These are phyloP conservation scores for Drosophila sturtevanti DNA, from an alignment of 1,140 invertebrate species.

Conservation along the genomic window DNA sequence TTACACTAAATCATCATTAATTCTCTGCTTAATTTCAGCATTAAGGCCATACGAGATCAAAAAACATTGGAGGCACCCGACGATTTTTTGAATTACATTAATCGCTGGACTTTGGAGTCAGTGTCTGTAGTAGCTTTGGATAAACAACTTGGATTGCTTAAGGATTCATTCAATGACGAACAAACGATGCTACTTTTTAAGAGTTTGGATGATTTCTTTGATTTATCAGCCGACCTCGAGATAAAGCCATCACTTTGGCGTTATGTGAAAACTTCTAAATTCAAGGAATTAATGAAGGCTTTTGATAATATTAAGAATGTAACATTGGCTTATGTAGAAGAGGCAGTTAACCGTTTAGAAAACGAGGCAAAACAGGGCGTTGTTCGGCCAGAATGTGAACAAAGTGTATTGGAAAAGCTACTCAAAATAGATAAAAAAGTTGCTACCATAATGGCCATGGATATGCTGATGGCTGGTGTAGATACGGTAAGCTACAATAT, in stretches of 20 bases:
- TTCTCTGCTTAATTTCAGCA: conserved; percentile 63
- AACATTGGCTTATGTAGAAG: conserved; percentile 54
- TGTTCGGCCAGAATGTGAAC: conserved; percentile 43
- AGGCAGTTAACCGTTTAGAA: conserved; percentile 61
- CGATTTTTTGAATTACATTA: conserved; percentile 86
- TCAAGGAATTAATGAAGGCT: conserved; percentile 84
- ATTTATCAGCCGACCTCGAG: conserved; percentile 85
- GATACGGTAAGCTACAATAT: conserved; percentile 56
- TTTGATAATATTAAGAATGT: conserved; percentile 70
- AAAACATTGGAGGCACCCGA: conserved; percentile 84
- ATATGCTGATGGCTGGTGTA: conserved; percentile 76
- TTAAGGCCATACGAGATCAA: conserved; percentile 84
- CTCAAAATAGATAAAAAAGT: conserved; percentile 82
- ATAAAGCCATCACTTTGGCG: conserved; percentile 87
- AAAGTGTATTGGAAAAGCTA: conserved; percentile 77
- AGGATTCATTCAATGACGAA: conserved; percentile 74
- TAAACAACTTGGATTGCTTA: conserved; percentile 85
- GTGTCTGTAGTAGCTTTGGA: conserved; percentile 88
- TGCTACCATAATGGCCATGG: conserved; percentile 80
- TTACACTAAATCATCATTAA: background rate
- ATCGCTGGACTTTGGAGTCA: conserved; percentile 89
- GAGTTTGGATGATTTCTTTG: conserved; percentile 86
- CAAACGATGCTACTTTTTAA: conserved; percentile 85
- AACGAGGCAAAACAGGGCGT: conserved; percentile 50
- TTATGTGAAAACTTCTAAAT: conserved; percentile 84